Percentiles rank a stretch among this genome's conserved stretches.
phyloP scores from a whole-genome alignment of 2,888 invertebrate species.

The Drosophila quinaria region DNA sequence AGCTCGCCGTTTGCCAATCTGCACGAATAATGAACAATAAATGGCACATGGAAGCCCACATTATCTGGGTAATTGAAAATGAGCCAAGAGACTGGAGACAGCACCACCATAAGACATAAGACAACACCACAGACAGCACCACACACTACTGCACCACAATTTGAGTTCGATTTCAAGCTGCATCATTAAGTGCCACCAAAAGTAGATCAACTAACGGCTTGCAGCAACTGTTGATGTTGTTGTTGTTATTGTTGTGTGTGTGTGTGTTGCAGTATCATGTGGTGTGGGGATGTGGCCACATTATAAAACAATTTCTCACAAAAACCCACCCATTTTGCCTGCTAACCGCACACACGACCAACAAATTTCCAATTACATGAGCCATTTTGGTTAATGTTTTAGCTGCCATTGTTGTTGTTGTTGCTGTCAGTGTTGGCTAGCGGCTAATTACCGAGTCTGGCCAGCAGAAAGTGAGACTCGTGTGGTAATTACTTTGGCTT shows the following conservation, averaged over 20 bases:
- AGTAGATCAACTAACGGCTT: constrained; percentile 75
- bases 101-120: constrained; percentile 1
- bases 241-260: background rate
- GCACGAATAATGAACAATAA: constrained; percentile 68
- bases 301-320: constrained; percentile 76
- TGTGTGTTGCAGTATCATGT: constrained; percentile 3
- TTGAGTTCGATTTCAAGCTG: constrained; percentile 33
- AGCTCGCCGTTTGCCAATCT: constrained; percentile 40
- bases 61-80: constrained; percentile 69
- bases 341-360: constrained; percentile 49
- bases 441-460: constrained; percentile 69
- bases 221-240: constrained; percentile 19
- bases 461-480: constrained; percentile 68
- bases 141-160: constrained; percentile 12
- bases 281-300: constrained; percentile 59
- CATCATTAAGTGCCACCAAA: constrained; percentile 68
- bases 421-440: constrained; percentile 43
- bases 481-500: constrained; percentile 66
- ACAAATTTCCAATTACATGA: constrained; percentile 64
- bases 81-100: constrained; percentile 31
- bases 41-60: constrained; percentile 61
- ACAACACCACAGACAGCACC: constrained; percentile 4
- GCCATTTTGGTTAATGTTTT: constrained; percentile 56
- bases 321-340: constrained; percentile 73
- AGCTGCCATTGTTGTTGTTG: constrained; percentile 21